Percentiles rank a stretch among this genome's conserved stretches.
phyloP scores from a whole-genome alignment of 2,888 invertebrate genomes.

The Arctia plantaginis region DNA sequence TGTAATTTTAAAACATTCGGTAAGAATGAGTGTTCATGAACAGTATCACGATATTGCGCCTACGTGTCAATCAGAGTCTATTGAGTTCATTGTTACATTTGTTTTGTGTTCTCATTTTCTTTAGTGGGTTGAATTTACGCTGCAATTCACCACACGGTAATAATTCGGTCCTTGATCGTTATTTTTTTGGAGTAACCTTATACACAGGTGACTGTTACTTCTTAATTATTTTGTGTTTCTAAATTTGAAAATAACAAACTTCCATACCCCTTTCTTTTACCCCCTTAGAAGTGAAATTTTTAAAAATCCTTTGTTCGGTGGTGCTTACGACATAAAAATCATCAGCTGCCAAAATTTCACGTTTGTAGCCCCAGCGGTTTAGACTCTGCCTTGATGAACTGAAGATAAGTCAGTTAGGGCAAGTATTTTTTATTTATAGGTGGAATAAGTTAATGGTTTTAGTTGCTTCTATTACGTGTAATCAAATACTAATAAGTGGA shows the following conservation, averaged over 20 bases:
- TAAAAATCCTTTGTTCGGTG: too few relatives aligned
- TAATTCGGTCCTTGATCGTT: neutral
- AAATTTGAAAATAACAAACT: too few relatives aligned
- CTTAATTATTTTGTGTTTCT: too few relatives aligned
- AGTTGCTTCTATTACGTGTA: neutral
- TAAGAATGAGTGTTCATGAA: slow-evolving; percentile 1
- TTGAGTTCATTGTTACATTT: slow-evolving; percentile 24
- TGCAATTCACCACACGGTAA: neutral
- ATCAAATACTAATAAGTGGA: neutral
- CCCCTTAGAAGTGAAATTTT: too few relatives aligned
- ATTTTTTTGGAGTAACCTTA: neutral
- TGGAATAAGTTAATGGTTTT: neutral
- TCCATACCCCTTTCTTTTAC: too few relatives aligned
- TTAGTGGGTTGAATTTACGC: slow-evolving; percentile 18
- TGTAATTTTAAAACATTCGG: neutral
- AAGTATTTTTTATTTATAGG: too few relatives aligned
- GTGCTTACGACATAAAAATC: too few relatives aligned
- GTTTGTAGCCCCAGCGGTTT: too few relatives aligned
- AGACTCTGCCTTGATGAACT: too few relatives aligned
- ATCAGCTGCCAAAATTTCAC: too few relatives aligned
- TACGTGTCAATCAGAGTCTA: slow-evolving; percentile 44
- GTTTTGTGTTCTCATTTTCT: slow-evolving; percentile 26
- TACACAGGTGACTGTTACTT: too few relatives aligned
- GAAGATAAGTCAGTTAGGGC: too few relatives aligned
- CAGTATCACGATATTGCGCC: slow-evolving; percentile 31